These are phyloP conservation scores for Leptoteleia sp. DNA, from an alignment of 1,140 invertebrate species.

Conservation along the genomic window DNA sequence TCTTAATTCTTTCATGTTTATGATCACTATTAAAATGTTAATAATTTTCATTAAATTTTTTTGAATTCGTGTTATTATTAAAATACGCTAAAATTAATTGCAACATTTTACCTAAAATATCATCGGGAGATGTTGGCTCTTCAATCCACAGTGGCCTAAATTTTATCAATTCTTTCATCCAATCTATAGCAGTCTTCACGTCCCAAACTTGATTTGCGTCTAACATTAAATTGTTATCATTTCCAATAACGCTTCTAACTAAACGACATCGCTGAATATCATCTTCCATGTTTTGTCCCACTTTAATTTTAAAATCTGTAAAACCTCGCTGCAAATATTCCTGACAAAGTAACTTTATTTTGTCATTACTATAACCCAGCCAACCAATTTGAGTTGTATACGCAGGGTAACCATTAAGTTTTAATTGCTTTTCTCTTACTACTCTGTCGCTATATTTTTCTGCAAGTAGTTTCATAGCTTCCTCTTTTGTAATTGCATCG, in stretches of 20 bases:
- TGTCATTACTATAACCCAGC: conserved; percentile 89
- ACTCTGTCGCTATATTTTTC: conserved; percentile 83
- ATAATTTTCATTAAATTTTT: no score
- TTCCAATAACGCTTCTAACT: conserved; percentile 89
- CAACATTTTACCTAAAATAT: conserved; percentile 91
- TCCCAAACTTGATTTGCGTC: conserved; percentile 97
- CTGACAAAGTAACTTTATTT: conserved; percentile 85
- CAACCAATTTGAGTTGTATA: conserved; percentile 92
- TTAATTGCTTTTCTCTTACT: conserved; percentile 83
- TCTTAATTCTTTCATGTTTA: no score
- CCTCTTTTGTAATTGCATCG: conserved; percentile 90
- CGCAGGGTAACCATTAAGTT: conserved; percentile 86
- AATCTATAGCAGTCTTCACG: conserved; percentile 90
- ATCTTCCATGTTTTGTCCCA: conserved; percentile 90
- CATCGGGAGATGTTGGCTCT: conserved; percentile 96
- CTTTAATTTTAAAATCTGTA: conserved; percentile 93
- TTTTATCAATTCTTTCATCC: conserved; percentile 89
- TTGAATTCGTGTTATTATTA: no score
- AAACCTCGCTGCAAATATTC: conserved; percentile 89
- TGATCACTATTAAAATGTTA: no score
- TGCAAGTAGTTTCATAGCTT: conserved; percentile 89
- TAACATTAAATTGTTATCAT: conserved; percentile 89
- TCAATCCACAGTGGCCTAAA: conserved; percentile 94
- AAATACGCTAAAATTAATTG: no score
- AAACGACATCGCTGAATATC: conserved; percentile 87